Conservation (phyloP, 2,113 vertebrate genomes). For the Anarrhichthys ocellatus region DNA sequence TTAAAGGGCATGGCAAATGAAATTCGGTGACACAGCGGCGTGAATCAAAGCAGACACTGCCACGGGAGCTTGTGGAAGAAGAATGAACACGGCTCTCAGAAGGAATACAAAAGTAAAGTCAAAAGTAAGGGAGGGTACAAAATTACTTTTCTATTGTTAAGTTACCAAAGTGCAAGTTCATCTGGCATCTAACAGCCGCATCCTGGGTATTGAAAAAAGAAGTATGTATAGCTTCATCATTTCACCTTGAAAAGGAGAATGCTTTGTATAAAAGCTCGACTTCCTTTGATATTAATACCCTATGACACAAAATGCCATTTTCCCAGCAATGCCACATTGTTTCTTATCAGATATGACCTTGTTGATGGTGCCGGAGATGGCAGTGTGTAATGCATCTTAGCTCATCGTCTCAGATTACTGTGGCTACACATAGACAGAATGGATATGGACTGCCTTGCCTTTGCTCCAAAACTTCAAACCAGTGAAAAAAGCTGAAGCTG, state of each 20-base stretch:
- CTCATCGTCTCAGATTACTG: conserved; percentile 31
- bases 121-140: conserved; percentile 37
- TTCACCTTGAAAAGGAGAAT: conserved; percentile 65
- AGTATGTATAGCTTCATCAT: conserved; percentile 49
- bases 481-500: neutral
- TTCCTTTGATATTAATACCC: conserved; percentile 71
- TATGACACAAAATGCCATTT: conserved; percentile 61
- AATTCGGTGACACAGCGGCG: conserved; percentile 63
- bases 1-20: conserved; percentile 74
- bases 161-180: conserved; percentile 36
- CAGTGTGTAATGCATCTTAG: conserved; percentile 47
- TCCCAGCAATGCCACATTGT: conserved; percentile 18
- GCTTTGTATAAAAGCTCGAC: conserved; percentile 50
- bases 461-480: conserved; percentile 24
- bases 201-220: conserved; percentile 51
- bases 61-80: conserved; percentile 48
- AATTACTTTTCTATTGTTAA: conserved; percentile 15
- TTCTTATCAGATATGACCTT: conserved; percentile 60
- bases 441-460: conserved; percentile 16
- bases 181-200: conserved; percentile 31
- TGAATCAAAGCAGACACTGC: conserved; percentile 72
- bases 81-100: conserved; percentile 45
- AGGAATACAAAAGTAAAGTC: conserved; percentile 46
- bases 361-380: conserved; percentile 36
- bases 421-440: conserved; percentile 23